Evolutionary conservation across 1,140 invertebrate genomes (phyloP), one percentile per base, ranked within the genome.

Genomic region (Rhagoletis zephyria): DNA sequence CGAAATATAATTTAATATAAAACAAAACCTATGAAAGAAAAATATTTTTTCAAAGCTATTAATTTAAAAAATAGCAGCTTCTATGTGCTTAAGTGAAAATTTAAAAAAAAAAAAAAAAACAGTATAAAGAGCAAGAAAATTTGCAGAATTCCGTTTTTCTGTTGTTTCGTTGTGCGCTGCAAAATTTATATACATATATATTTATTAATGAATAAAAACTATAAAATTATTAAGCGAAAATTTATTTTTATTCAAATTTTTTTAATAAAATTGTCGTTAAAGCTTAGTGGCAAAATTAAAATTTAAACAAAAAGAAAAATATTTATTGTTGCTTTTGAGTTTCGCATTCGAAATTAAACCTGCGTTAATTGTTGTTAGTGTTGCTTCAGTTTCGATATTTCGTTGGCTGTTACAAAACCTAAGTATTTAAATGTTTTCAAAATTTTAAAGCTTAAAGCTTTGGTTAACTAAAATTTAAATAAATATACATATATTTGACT

Each of bases 1-100:
- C 9, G 51, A 42, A 86, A 85, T 30, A 56, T 86, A 86, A 45
- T 63, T 65, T 16, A 30, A 81, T 56, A 56, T 30, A 51, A 81
- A 56, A n/a, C 1, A 19, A 56, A 81, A 81, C 30, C 30, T 67
- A 81, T 6, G 4, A 4, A 86, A 30, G 48, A 85, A 85, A 5
- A 30, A 61, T 63, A 64, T 60, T 6, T 40, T 51, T 19, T 61
- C 81, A 85, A 63, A 85, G 63, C 60, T 42, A 86, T 16, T 51
- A 14, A 86, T 64, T 86, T 7, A 86, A 86, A 86, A 86, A 30
- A 42, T 65, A 86, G 59, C 2, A 86, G 74, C 74, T 81, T 81
- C 67, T 6, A 74, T 19, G 74, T 10, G 74, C 74, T 30, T 56
- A 5, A 63, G n/a, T 14, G 51, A 63, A 63, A 81, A 81, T 56